Base-by-base conservation (phyloP, 2,888 invertebrate species). In the Lasioglossum oenotherae region DNA sequence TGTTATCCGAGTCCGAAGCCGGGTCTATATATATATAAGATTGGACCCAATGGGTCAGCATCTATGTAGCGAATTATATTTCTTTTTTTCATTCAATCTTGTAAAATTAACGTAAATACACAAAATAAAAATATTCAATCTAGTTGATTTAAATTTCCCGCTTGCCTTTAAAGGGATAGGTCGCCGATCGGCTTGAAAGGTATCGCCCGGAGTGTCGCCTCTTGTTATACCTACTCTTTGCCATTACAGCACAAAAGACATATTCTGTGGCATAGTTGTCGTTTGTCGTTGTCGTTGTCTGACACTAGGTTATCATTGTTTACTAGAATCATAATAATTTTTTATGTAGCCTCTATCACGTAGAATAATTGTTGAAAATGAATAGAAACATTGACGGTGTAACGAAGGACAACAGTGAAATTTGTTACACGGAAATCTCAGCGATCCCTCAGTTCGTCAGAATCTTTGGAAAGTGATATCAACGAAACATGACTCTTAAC, bases 281-380 rank as follows among this genome's bases (percentile, higher is more conserved):
- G 35, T 4, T 64, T 31, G 35, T 4, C 35, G 35, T 4, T 35
- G 31, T 67, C 35, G 35, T 35, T 35, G 31, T 67, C 64, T 38
- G 5, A 10, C 35, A 27, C 44, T 74, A 84, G 85, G 82, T 86
- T 85, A 86, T 76, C 60, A 76, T 78, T 82, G 69, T 86, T 86
- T 85, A 83, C 31, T 60, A 46, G 46, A 73, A 73, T 71, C 31
- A 5, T 64, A 78, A 67, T n/a, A 46, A 73, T 57, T 53, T 14
- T 14, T 67, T n/a, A 41, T 49, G 19, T 31, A 41, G 57, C 27
- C 57, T 57, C 6, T 41, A 41, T 74, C 60, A 71, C 19, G 19
- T 78, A 14, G 60, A 23, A 44, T 44, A 41, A 46, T 67, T 35
- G 19, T n/a, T 41, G 31, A 5, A 72, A 35, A 23, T 44, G 35